Base-by-base conservation (phyloP, 2,113 vertebrate genomes). In the Rhabdomys dilectus region DNA sequence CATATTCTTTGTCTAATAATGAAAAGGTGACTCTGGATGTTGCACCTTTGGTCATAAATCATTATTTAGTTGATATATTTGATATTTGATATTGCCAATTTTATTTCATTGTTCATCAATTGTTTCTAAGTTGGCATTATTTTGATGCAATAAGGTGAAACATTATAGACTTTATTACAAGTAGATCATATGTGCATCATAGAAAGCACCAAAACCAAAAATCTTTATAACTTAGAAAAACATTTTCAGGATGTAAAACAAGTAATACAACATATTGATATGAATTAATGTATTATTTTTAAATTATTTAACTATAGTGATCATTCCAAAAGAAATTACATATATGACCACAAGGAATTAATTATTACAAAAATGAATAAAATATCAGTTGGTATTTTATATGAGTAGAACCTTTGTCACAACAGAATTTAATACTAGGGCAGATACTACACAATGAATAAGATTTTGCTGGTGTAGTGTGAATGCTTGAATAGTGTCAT, bases 111-210 rank as follows among this genome's bases (percentile, higher is more conserved):
- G 22, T 94, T 53, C 8, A 68, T 48, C 12, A 42, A 36, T 76
- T 87, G 36, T 82, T 93, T 96, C n/a, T 96, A 48, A 91, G 21
- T 76, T 72, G 26, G 15, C 22, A 91, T 91, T 78, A 87, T 77
- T 81, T 92, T 56, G 62, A 31, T 73, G 17, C 86, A 48, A 66
- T 96, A 19, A 13, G 53, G 51, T 72, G 72, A 91, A 93, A 36
- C 2, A 91, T n/a, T 36, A 88, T 19, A 93, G 72, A 36, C 7
- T 92, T 1, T 78, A 56, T 56, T 56, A 70, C 58, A 92, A 68
- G 34, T 8, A 73, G 66, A 92, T 13, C 9, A 72, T 88, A 24
- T 72, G 62, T 22, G 70, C 45, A 42, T 36, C 51, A 13, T 24
- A 10, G 42, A 95, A 5, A 91, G 17, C n/a, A 78, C 7, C n/a